These are phyloP conservation scores for Sandelia bainsii DNA, from an alignment of 2,797 vertebrate genomes.

Conservation along the genomic window DNA sequence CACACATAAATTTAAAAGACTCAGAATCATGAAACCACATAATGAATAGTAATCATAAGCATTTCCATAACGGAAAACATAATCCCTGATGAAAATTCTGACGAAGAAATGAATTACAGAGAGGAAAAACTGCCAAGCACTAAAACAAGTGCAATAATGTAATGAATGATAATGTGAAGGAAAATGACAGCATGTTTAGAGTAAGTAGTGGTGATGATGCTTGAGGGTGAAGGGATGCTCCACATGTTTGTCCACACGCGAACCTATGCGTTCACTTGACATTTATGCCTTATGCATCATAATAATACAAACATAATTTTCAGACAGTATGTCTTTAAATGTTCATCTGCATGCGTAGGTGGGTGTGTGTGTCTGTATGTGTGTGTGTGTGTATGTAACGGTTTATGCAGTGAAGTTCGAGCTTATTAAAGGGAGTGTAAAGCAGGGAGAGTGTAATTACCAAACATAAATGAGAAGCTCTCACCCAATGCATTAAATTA, in stretches of 20 bases:
- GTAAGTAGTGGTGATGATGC: slow-evolving; percentile 23
- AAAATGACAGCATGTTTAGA: slow-evolving; percentile 35
- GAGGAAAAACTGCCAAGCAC: slow-evolving; percentile 45
- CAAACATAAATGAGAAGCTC: slow-evolving; percentile 85
- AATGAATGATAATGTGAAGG: slow-evolving; percentile 72
- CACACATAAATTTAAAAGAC: slow-evolving; percentile 71
- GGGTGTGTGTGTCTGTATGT: slow-evolving; percentile 31
- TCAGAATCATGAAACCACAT: slow-evolving; percentile 76
- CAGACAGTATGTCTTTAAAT: slow-evolving; percentile 58
- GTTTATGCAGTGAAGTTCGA: slow-evolving; percentile 81
- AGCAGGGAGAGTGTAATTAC: slow-evolving; percentile 85
- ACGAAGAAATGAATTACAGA: slow-evolving; percentile 73
- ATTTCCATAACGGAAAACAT: slow-evolving; percentile 81
- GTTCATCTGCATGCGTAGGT: slow-evolving; percentile 58
- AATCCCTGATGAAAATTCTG: slow-evolving; percentile 80
- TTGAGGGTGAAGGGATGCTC: neutral
- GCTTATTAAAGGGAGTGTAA: slow-evolving; percentile 84
- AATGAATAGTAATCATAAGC: slow-evolving; percentile 80
- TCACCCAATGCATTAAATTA: slow-evolving; percentile 84
- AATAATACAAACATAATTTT: slow-evolving; percentile 45
- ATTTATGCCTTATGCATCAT: slow-evolving; percentile 25
- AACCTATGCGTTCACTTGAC: slow-evolving; percentile 7
- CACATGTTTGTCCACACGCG: neutral
- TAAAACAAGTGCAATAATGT: slow-evolving; percentile 75
- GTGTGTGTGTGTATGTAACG: slow-evolving; percentile 40